Conservation (phyloP, 37 sponge, comb jelly and placozoan species). For the Halichondria panicea region DNA sequence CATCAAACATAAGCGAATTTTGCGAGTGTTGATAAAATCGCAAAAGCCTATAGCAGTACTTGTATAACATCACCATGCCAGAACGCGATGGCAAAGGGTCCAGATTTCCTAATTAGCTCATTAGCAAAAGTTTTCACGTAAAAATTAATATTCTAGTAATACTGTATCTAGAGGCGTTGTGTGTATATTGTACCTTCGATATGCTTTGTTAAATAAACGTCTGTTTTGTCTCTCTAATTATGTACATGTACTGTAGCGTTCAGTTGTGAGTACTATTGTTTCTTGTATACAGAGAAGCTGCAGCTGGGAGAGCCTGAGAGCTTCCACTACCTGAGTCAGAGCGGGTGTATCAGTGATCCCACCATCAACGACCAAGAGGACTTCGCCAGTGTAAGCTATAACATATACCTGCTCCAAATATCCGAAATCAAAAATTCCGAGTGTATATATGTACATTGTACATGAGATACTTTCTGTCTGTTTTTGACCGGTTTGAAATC, state of each 20-base stretch:
- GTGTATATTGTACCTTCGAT: neutral
- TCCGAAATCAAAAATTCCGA: neutral
- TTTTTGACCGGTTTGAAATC: neutral
- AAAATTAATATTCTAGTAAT: neutral
- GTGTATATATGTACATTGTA: neutral
- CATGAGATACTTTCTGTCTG: neutral
- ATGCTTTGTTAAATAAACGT: neutral
- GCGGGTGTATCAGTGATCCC: constrained; percentile 86
- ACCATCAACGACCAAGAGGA: constrained; percentile 78
- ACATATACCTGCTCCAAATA: neutral
- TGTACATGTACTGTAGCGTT: too few species aligned
- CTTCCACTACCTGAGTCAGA: constrained; percentile 87
- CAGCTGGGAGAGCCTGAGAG: constrained; percentile 43
- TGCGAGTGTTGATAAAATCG: too few species aligned
- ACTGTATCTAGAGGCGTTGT: neutral
- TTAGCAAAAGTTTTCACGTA: neutral
- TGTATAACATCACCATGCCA: too few species aligned
- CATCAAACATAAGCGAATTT: too few species aligned
- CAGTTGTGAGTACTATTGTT: too few species aligned
- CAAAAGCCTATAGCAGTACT: too few species aligned
- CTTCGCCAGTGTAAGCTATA: constrained; percentile 42
- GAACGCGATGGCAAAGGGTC: too few species aligned
- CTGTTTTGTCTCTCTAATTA: neutral
- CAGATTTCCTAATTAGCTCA: neutral
- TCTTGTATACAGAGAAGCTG: constrained; percentile 53